These are phyloP conservation scores for Steatornis caripensis DNA, from an alignment of 2,113 vertebrate species.

Conservation along the genomic window DNA sequence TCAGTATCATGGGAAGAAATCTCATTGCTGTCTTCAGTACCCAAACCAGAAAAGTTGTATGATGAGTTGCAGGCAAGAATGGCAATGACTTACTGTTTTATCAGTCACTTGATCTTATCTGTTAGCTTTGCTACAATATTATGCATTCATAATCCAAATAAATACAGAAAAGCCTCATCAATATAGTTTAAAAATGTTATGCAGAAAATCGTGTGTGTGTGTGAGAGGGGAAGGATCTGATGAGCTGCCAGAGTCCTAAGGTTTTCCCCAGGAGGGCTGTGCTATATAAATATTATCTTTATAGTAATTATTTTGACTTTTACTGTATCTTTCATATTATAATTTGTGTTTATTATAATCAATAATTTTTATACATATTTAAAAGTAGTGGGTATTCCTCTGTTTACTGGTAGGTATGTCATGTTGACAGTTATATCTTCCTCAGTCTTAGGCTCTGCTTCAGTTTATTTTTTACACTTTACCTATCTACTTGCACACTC, in stretches of 20 bases:
- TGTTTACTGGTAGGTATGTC: neutral
- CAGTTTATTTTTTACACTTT: neutral
- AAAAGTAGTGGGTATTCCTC: neutral
- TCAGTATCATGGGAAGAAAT: neutral
- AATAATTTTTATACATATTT: too few species aligned
- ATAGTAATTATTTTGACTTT: too few species aligned
- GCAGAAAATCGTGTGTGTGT: neutral
- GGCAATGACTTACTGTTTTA: neutral
- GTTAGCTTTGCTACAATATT: neutral
- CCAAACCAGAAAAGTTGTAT: neutral
- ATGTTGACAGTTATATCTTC: neutral
- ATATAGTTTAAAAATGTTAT: neutral
- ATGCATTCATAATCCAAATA: neutral
- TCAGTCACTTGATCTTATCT: neutral
- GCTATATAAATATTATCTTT: too few species aligned
- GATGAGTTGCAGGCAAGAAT: neutral
- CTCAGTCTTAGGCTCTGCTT: neutral
- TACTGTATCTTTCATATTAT: too few species aligned
- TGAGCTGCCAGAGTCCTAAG: neutral
- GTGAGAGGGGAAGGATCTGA: neutral
- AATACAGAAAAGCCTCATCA: neutral
- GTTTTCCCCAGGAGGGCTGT: neutral
- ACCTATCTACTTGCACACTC: neutral
- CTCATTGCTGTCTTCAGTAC: neutral
- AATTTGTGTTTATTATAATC: too few species aligned